Evolutionary conservation across 2,113 vertebrate species (phyloP), one percentile per base, ranked within the genome.

Genomic region (Rhizomys pruinosus): DNA sequence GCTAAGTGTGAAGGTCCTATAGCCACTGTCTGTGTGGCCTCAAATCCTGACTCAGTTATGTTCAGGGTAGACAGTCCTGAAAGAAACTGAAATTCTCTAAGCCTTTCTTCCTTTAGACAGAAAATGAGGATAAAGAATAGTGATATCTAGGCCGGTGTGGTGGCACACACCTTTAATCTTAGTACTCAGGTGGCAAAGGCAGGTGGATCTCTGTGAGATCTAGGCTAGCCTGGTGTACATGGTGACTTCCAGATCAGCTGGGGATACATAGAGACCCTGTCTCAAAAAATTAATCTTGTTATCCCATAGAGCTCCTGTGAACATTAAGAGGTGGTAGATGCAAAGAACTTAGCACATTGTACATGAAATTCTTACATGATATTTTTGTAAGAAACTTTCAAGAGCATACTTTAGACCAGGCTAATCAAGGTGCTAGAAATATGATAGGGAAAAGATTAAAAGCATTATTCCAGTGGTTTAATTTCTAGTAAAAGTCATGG

Each of bases 351-450:
- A 92, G 29, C 29, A 66, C n/a, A 86, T 78, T 69, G 23, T 71
- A 69, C 71, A 78, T 78, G 59, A 84, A 79, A 84, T 89, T 74
- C 52, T 69, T 91, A 77, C 6, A 44, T 92, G 19, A n/a, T 44
- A 73, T 89, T 91, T 73, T 86, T 79, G 91, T 52, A 86, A 92
- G 76, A 90, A 89, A 71, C 5, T n/a, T 84, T 52, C 15, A 76
- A 79, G 52, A 10, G 10, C 69, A 25, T 73, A 57, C 29, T 64
- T 39, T 57, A 78, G 32, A 74, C 32, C 7, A 66, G 32, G 39
- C 10, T 81, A 93, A 77, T 89, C 71, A 78, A 80, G 37, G 55
- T 66, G 27, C 25, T 32, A 10, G 55, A 34, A 34, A 66, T 89
- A 59, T 23, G 73, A 29, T n/a, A 84, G 52, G 47, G 32, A 59